These are phyloP conservation scores for Sebastes aleutianus DNA, from an alignment of 2,797 vertebrate genomes.

Conservation along the genomic window DNA sequence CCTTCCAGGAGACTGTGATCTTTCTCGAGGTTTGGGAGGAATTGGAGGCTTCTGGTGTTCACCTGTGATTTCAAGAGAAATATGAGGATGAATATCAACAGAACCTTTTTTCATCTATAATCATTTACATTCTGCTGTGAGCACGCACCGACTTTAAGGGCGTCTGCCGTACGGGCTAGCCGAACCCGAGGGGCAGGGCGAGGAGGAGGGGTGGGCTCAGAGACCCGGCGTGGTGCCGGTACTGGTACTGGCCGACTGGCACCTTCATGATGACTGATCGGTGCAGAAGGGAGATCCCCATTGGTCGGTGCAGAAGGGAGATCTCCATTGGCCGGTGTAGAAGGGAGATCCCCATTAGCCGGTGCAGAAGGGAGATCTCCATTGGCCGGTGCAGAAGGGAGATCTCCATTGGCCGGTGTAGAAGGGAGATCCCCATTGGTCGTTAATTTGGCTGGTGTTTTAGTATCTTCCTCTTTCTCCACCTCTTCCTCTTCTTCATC, in stretches of 20 bases:
- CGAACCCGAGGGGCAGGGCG: constrained; percentile 71
- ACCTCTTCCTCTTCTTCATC: constrained; percentile 73
- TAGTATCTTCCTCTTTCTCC: constrained; percentile 45
- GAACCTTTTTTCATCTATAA: background rate
- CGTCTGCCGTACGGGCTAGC: constrained; percentile 47
- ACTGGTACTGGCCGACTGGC: constrained; percentile 77
- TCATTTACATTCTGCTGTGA: background rate
- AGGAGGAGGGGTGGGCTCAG: constrained; percentile 68
- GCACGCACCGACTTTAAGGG: constrained; percentile 58
- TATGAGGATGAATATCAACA: background rate
- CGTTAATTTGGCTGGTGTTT: constrained; percentile 17
- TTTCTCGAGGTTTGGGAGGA: constrained; percentile 89
- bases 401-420: background rate
- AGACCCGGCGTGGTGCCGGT: constrained; percentile 77
- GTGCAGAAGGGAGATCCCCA: too few relatives aligned
- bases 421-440: constrained; percentile 54
- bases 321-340: background rate
- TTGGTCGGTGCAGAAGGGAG: too few relatives aligned
- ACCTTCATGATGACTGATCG: constrained; percentile 19
- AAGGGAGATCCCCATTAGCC: constrained; percentile 51
- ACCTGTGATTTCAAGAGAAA: constrained; percentile 49
- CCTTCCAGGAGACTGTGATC: constrained; percentile 90
- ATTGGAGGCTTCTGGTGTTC: constrained; percentile 78
- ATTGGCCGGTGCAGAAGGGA: constrained; percentile 10
- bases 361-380: constrained; percentile 41